phyloP scores from a whole-genome alignment of 2,888 invertebrate genomes.

The Hemithea aestivaria region DNA sequence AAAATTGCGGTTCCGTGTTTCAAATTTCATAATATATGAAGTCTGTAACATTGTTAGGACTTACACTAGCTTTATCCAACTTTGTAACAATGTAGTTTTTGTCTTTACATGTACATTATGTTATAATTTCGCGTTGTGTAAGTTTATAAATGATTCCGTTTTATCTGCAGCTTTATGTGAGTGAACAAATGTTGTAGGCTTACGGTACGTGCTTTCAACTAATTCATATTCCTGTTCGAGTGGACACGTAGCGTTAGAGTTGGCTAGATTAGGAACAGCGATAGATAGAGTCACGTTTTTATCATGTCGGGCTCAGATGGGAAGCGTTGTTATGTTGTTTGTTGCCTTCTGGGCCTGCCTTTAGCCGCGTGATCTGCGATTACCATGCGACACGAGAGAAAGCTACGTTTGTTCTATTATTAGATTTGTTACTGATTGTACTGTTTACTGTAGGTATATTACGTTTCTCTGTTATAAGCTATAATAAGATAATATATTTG shows the following conservation, averaged over 20 bases:
- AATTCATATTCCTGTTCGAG: conserved; percentile 9
- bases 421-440: no score
- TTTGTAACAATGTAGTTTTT: no score
- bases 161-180: conserved; percentile 1
- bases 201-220: conserved; percentile 12
- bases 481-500: no score
- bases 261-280: conserved; percentile 33
- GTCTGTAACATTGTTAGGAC: no score
- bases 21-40: no score
- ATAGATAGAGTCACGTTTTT: conserved; percentile 48
- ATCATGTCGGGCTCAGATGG: conserved; percentile 29
- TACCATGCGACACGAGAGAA: conserved; percentile 8
- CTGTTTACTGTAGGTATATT: no score
- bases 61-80: no score
- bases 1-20: no score
- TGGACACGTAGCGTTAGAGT: conserved; percentile 15
- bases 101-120: no score
- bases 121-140: no score
- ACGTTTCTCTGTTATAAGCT: no score
- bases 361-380: conserved; percentile 25
- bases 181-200: conserved; percentile 10
- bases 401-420: background rate
- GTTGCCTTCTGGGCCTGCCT: conserved; percentile 20
- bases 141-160: no score
- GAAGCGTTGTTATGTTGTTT: conserved; percentile 22